These are phyloP conservation scores for Leuctra nigra DNA, from an alignment of 2,888 invertebrate species.

Conservation along the genomic window DNA sequence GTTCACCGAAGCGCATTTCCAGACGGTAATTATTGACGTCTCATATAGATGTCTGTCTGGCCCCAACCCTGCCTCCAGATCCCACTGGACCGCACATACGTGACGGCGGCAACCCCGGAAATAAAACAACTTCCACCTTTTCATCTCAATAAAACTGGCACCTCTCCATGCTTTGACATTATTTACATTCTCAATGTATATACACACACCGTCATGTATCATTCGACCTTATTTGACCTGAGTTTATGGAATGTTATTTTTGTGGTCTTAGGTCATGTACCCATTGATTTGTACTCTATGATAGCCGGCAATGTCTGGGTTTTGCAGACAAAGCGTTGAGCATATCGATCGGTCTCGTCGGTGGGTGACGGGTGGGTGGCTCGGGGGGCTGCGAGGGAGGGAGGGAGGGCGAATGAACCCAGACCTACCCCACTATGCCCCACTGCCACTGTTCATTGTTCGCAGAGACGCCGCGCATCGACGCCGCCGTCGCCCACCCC, in stretches of 20 bases:
- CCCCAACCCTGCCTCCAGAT: constrained; percentile 14
- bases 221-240: constrained; percentile 31
- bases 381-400: constrained; percentile 31
- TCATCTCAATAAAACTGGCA: no score
- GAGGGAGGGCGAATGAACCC: constrained; percentile 20
- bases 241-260: constrained; percentile 32
- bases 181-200: no score
- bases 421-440: constrained; percentile 29
- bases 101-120: no score
- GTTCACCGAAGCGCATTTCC: constrained; percentile 15
- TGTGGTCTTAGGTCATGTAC: constrained; percentile 17
- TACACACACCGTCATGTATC: no score
- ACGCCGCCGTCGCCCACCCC: constrained; percentile 6
- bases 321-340: constrained; percentile 34
- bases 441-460: constrained; percentile 25
- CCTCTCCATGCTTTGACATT: no score
- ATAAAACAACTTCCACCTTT: no score
- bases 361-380: constrained; percentile 31
- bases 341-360: constrained; percentile 34
- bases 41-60: not conserved
- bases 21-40: constrained; percentile 26
- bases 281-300: constrained; percentile 22
- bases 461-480: constrained; percentile 14
- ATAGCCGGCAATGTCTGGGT: constrained; percentile 34
- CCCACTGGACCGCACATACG: no score